A percentile compares a stretch with the other conserved stretches of the same genome.
Conservation (phyloP, 2,888 invertebrate species). For the Lordiphosa andalusiaca region DNA sequence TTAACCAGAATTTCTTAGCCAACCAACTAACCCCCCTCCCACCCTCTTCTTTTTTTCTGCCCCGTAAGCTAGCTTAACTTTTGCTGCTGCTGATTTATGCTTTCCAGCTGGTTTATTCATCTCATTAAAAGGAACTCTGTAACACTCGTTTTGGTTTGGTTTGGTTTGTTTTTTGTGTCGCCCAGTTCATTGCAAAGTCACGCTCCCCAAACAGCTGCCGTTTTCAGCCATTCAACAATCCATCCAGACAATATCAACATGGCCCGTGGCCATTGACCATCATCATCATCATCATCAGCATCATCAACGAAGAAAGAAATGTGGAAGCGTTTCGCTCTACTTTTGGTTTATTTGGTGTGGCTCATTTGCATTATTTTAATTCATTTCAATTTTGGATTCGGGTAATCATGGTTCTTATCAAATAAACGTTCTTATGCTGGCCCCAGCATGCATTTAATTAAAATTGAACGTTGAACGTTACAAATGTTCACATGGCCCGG, state of each 20-base stretch:
- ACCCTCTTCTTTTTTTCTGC: too few species aligned
- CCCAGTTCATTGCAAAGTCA: slow-evolving; percentile 23
- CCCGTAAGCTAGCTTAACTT: too few species aligned
- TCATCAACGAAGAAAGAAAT: neutral
- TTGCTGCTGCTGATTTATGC: too few species aligned
- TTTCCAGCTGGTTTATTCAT: neutral
- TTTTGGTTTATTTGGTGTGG: slow-evolving; percentile 43
- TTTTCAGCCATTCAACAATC: slow-evolving; percentile 16
- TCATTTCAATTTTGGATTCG: slow-evolving; percentile 39
- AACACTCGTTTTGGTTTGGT: too few species aligned
- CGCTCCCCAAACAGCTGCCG: slow-evolving; percentile 5
- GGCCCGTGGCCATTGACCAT: slow-evolving; percentile 21
- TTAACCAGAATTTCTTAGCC: too few species aligned
- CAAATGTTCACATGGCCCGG: slow-evolving; percentile 37
- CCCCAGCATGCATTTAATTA: slow-evolving; percentile 51
- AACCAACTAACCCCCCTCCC: too few species aligned
- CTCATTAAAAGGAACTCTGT: slow-evolving; percentile 5
- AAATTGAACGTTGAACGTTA: slow-evolving; percentile 24
- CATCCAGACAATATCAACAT: slow-evolving; percentile 8
- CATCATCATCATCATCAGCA: slow-evolving; percentile 18
- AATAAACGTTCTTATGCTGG: slow-evolving; percentile 35
- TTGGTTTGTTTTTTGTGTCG: slow-evolving; percentile 8
- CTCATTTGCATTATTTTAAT: slow-evolving; percentile 75
- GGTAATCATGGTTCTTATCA: slow-evolving; percentile 32
- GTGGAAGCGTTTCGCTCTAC: slow-evolving; percentile 14